A percentile compares a stretch with the other conserved stretches of the same genome.
phyloP scores from a whole-genome alignment of 2,113 vertebrate genomes.

The Tragelaphus buxtoni region DNA sequence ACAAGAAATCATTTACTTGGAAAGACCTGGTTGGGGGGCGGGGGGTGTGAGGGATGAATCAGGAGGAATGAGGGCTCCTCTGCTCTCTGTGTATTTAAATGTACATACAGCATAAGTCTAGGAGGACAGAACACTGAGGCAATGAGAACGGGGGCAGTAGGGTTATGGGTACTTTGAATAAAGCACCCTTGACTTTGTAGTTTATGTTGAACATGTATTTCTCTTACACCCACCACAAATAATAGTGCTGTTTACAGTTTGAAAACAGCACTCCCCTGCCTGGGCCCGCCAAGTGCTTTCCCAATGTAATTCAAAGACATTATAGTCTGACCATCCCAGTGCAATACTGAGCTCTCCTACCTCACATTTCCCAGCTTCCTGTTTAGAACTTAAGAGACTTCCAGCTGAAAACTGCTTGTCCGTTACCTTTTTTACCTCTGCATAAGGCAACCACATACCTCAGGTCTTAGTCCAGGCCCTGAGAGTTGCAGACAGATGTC shows the following conservation, averaged over 20 bases:
- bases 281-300: background rate
- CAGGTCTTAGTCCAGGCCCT: background rate
- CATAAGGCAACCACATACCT: background rate
- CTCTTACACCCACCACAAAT: background rate
- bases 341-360: background rate
- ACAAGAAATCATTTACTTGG: background rate
- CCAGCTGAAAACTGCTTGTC: background rate
- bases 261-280: background rate
- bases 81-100: background rate
- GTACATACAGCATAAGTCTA: background rate
- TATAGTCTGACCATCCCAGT: background rate
- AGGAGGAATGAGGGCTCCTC: background rate
- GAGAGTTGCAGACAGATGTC: background rate
- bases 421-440: background rate
- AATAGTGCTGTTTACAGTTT: background rate
- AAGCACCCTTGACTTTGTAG: background rate
- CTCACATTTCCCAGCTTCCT: background rate
- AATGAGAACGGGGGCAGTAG: background rate
- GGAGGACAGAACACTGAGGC: background rate
- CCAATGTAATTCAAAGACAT: background rate
- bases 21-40: background rate
- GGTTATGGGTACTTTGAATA: background rate
- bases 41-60: background rate
- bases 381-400: background rate
- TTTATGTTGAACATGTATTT: background rate